A percentile compares a stretch with the other conserved stretches of the same genome.
phyloP scores from a whole-genome alignment of 2,113 vertebrate genomes.

The Alligator sinensis region DNA sequence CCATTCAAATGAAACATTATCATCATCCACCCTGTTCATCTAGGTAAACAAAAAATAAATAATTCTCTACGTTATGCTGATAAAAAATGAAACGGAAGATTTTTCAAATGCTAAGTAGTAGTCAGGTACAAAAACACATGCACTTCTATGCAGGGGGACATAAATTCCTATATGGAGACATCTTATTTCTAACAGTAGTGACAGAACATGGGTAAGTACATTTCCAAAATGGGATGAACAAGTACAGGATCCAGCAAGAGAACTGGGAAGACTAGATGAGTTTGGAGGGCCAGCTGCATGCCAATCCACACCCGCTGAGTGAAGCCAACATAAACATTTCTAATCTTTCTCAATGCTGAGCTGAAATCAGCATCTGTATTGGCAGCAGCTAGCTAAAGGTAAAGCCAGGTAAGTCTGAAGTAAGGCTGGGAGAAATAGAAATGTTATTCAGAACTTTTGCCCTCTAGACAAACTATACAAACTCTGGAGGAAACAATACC shows the following conservation, averaged over 20 bases:
- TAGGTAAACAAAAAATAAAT: not conserved
- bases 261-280: not conserved
- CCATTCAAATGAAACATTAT: not conserved
- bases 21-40: not conserved
- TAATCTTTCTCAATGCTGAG: not conserved
- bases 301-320: not conserved
- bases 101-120: not conserved
- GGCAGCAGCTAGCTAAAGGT: not conserved
- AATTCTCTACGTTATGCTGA: not conserved
- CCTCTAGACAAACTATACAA: too few species aligned
- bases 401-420: not conserved
- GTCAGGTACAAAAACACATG: not conserved
- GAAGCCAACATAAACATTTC: not conserved
- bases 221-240: not conserved
- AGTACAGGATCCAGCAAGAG: not conserved
- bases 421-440: not conserved
- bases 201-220: not conserved
- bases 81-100: not conserved
- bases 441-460: not conserved
- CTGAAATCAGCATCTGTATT: not conserved
- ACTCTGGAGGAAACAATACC: too few species aligned
- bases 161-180: not conserved
- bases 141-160: not conserved
- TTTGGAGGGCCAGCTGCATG: slow-evolving; percentile 4
- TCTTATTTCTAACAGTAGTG: not conserved